phyloP scores from a whole-genome alignment of 2,113 vertebrate genomes.

The Myxocyprinus asiaticus region DNA sequence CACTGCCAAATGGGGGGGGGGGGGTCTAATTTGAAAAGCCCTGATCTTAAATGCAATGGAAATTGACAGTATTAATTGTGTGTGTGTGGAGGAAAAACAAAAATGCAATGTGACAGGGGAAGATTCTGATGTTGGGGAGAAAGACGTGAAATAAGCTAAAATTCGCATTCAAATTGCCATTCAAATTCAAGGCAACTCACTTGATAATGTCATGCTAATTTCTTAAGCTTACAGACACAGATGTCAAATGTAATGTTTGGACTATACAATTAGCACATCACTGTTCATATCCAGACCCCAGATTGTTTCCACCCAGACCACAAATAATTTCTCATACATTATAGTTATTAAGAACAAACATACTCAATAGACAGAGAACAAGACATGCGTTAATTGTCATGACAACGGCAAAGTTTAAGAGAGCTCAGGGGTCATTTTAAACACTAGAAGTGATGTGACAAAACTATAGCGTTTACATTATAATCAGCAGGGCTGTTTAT shows the following conservation, averaged over 20 bases:
- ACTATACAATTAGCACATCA: background rate
- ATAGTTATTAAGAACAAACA: too few species aligned
- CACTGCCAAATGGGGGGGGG: constrained; percentile 21
- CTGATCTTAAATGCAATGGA: constrained; percentile 40
- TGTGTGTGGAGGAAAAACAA: constrained; percentile 16
- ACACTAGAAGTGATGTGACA: too few species aligned
- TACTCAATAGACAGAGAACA: too few species aligned
- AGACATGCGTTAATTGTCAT: too few species aligned
- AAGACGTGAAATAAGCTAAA: background rate
- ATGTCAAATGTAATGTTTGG: background rate
- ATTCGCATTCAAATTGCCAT: background rate
- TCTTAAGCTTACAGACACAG: background rate
- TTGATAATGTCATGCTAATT: background rate
- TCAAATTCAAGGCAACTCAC: constrained; percentile 4
- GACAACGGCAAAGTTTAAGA: too few species aligned
- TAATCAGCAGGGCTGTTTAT: too few species aligned
- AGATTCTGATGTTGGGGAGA: constrained; percentile 23
- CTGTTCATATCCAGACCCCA: background rate
- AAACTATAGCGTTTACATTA: too few species aligned
- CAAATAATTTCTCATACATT: background rate
- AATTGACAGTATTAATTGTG: constrained; percentile 40
- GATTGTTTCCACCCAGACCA: too few species aligned
- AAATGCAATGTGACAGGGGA: constrained; percentile 22
- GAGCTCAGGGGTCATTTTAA: too few species aligned
- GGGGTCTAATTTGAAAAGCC: constrained; percentile 37